Evolutionary conservation across 2,888 invertebrate genomes (phyloP), one percentile per base, ranked within the genome.

Genomic region (Fragum whitleyi): DNA sequence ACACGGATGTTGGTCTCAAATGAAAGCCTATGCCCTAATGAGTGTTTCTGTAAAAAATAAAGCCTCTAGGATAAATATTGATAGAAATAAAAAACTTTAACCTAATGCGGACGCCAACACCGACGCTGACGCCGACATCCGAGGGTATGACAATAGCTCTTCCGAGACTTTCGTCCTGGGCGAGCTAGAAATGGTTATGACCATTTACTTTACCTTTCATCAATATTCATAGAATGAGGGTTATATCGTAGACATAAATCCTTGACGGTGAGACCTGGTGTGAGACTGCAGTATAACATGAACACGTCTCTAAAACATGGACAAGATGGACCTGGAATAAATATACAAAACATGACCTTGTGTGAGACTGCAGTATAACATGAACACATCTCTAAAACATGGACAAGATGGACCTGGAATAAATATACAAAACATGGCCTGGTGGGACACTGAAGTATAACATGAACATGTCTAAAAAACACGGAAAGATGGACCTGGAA

Each of bases 371-470:
- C 96, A 96, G 93, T 96, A 97, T 95, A 97, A 95, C 68, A 96
- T 95, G 92, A 97, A 96, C 86, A 97, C 95, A 92, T 96, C 96
- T 79, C 96, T 95, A 69, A 97, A 95, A 88, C 95, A 95, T 0
- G 97, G 96, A 68, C 95, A 94, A 84, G 96, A 96, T 0, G 96
- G 95, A 5, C 95, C 96, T 96, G 94, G 74, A 85, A 88, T 36
- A 3, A 61, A 39, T n/a, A n/a, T n/a, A n/a, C n/a, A n/a, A n/a
- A n/a, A n/a, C n/a, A n/a, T n/a, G 96, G 14, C 97, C 97, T 91
- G 96, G 96, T 16, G 96, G 96, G 96, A 97, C 96, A 85, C 95
- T 96, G 53, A 96, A 96, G 93, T 96, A 97, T 95, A 97, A 95
- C 68, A 96, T 95, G 92, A 97, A 96, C 86, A 97, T 95, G 92